A percentile compares a stretch with the other conserved stretches of the same genome.
Evolutionary conservation across 2,797 vertebrate species (phyloP).

Genomic region (Amazonetta brasiliensis): DNA sequence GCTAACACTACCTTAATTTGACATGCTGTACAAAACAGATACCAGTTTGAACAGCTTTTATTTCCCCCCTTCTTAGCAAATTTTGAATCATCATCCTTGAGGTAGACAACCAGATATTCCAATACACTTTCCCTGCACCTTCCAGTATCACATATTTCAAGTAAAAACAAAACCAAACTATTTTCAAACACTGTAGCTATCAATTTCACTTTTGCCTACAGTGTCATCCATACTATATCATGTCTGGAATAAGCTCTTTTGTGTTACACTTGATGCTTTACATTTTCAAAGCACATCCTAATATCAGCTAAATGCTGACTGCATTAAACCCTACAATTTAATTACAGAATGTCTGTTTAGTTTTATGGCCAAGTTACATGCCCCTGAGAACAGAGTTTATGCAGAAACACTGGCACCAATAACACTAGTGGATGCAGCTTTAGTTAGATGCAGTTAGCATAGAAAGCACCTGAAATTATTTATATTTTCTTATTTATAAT

Average conservation of each 20-base stretch:
- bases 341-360: constrained; percentile 13
- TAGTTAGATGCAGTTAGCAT: constrained; percentile 23
- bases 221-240: background rate
- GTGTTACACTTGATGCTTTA: constrained; percentile 17
- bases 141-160: constrained; percentile 56
- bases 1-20: background rate
- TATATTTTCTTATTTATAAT: constrained; percentile 64
- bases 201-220: background rate
- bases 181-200: constrained; percentile 46
- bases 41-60: background rate
- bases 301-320: constrained; percentile 40
- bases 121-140: constrained; percentile 38
- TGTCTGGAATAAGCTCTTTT: constrained; percentile 30
- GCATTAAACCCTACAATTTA: constrained; percentile 53
- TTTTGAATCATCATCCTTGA: constrained; percentile 38
- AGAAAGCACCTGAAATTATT: constrained; percentile 47
- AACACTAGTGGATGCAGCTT: constrained; percentile 1
- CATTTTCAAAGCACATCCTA: constrained; percentile 49
- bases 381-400: constrained; percentile 74
- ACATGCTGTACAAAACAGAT: background rate
- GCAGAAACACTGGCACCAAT: constrained; percentile 61
- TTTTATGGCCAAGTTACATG: constrained; percentile 58
- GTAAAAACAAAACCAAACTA: constrained; percentile 41
- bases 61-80: background rate
- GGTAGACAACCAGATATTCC: constrained; percentile 57